Evolutionary conservation across 2,888 invertebrate species (phyloP), one percentile per base, ranked within the genome.

Genomic region (Hydrotaea cyrtoneurina): DNA sequence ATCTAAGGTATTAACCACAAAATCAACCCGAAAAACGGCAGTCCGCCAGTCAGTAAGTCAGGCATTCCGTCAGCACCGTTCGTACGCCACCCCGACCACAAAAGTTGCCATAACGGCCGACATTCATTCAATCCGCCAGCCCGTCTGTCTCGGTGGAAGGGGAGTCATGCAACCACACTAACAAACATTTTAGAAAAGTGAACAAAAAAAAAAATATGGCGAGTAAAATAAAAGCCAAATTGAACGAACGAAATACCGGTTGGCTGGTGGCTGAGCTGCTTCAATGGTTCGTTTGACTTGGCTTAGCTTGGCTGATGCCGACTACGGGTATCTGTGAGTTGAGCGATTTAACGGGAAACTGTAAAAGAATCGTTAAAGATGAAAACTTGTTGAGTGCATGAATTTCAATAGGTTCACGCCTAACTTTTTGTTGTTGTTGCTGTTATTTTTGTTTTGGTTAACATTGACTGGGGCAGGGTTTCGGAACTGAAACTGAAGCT

Each of bases 391-490:
- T 84, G 80, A 86, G 83, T 86, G 82, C 78, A 87, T 86, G 87
- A 87, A 87, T 89, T 89, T 91, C 90, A 91, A 90, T 90, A 89
- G 89, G 89, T 90, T 90, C 88, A 90, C 91, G 90, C 91, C 90
- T 90, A 71, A 77, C 46, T 46, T 69, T 79, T 81, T 78, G 21
- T 26, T 10, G 23, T 13, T 26, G 15, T 26, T 13, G 59, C 13
- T 57, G 57, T 57, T 57, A 21, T 21, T 21, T 7, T 57, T 19
- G 59, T 23, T 59, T 26, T 26, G 15, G 15, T 43, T 7, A 21
- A 7, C 23, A 62, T 62, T 62, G 62, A 62, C n/a, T 50, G 50
- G 50, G 50, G 10, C 15, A 15, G 43, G 43, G 26, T 26, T 26
- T 1, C n/a, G 11, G 31, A 31, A 39, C 39, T 39, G 62, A 31